phyloP scores from a whole-genome alignment of 2,113 vertebrate species.

The Pogona vitticeps region DNA sequence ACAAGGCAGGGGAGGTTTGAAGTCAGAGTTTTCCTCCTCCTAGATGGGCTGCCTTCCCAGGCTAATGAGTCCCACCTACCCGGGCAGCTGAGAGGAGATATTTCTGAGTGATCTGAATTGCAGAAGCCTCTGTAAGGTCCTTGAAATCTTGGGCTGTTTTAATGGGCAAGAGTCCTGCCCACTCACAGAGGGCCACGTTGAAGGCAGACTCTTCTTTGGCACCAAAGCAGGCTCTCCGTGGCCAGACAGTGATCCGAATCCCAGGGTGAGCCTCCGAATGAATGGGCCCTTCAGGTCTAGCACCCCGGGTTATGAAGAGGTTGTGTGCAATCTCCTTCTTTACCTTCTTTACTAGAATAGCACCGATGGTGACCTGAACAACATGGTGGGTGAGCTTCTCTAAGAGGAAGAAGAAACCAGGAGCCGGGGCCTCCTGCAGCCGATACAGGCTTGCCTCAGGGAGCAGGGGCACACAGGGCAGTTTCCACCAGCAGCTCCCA shows the following conservation, averaged over 20 bases:
- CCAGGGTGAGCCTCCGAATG: conserved; percentile 54
- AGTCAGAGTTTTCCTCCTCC: too few relatives aligned
- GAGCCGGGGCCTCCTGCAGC: conserved; percentile 73
- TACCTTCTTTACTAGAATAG: conserved; percentile 74
- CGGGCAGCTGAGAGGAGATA: conserved; percentile 80
- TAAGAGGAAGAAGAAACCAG: conserved; percentile 86
- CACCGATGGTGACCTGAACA: conserved; percentile 80
- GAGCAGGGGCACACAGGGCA: conserved; percentile 70
- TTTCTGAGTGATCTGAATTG: conserved; percentile 71
- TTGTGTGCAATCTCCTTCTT: conserved; percentile 85
- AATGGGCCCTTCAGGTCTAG: conserved; percentile 59
- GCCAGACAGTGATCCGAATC: conserved; percentile 86
- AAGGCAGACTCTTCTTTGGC: conserved; percentile 83
- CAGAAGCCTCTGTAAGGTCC: conserved; percentile 76
- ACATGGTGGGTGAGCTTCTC: conserved; percentile 60
- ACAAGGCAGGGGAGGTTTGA: too few relatives aligned
- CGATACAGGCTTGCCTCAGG: conserved; percentile 68
- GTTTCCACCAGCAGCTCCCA: conserved; percentile 80
- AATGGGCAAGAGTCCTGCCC: conserved; percentile 89
- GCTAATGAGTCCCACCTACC: too few relatives aligned
- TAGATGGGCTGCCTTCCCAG: too few relatives aligned
- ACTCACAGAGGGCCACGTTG: conserved; percentile 91
- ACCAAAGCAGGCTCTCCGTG: conserved; percentile 83
- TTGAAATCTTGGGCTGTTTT: conserved; percentile 79
- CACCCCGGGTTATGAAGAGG: conserved; percentile 85